A percentile compares a stretch with the other conserved stretches of the same genome.
Evolutionary conservation across 2,888 invertebrate genomes (phyloP).

Genomic region (Tenodera sinensis): DNA sequence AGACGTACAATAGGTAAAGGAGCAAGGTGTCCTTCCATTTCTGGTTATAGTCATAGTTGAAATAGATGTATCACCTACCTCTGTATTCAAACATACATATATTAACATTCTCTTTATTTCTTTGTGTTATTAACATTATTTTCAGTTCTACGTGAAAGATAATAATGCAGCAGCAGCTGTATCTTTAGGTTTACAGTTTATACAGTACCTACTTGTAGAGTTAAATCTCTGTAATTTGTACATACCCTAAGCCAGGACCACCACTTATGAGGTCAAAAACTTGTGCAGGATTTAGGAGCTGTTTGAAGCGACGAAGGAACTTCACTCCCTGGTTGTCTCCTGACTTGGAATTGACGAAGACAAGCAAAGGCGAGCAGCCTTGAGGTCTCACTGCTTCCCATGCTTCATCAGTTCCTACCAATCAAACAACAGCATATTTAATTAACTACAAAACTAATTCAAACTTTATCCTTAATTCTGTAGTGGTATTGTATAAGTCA

Average conservation of each 20-base stretch:
- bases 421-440: neutral
- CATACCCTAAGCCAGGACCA: slow-evolving; percentile 75
- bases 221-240: neutral
- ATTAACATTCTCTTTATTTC: no score
- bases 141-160: no score
- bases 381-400: slow-evolving; percentile 78
- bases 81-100: no score
- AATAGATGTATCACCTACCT: no score
- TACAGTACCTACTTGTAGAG: no score
- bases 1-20: no score
- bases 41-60: no score
- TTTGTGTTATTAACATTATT: no score
- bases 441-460: neutral
- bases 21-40: no score
- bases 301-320: slow-evolving; percentile 90
- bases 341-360: slow-evolving; percentile 96
- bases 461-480: neutral
- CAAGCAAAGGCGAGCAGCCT: slow-evolving; percentile 77
- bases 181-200: no score
- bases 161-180: no score
- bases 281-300: slow-evolving; percentile 93
- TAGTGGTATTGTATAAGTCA: no score
- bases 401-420: slow-evolving; percentile 73
- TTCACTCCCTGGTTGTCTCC: slow-evolving; percentile 97
- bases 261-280: slow-evolving; percentile 93